phyloP scores from a whole-genome alignment of 2,797 vertebrate genomes.

The Decapterus maruadsi region DNA sequence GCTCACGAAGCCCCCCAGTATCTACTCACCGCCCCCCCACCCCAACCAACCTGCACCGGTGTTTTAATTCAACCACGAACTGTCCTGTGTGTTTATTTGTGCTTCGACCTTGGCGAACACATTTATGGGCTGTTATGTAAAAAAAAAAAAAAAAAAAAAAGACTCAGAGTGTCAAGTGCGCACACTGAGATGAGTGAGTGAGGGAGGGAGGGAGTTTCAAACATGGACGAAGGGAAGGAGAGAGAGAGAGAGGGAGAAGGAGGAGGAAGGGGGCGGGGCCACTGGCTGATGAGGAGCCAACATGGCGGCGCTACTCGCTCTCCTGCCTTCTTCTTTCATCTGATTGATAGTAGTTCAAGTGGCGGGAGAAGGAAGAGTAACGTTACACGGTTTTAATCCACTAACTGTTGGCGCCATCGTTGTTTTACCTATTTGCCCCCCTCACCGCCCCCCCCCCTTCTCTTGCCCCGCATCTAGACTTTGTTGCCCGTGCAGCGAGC shows the following conservation, averaged over 20 bases:
- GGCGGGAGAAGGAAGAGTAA: not conserved
- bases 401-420: not conserved
- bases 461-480: not conserved
- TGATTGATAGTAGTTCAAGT: not conserved
- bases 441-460: too few species aligned
- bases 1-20: too few species aligned
- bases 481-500: not conserved
- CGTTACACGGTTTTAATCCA: not conserved
- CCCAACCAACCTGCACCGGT: not conserved
- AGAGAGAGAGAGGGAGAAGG: constrained; percentile 6
- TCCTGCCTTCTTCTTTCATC: not conserved
- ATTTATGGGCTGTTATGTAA: constrained; percentile 44
- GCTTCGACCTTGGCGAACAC: constrained; percentile 58
- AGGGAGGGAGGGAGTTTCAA: constrained; percentile 54
- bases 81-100: constrained; percentile 21
- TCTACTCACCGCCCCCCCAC: not conserved
- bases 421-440: not conserved
- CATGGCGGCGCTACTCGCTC: constrained; percentile 40
- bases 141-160: constrained; percentile 27
- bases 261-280: constrained; percentile 36
- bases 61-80: not conserved
- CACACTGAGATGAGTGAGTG: constrained; percentile 54
- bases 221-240: constrained; percentile 57
- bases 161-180: constrained; percentile 61
- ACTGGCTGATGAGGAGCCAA: constrained; percentile 28